Base-by-base conservation (phyloP, 1,140 invertebrate genomes). In the Drosophila truncata region DNA sequence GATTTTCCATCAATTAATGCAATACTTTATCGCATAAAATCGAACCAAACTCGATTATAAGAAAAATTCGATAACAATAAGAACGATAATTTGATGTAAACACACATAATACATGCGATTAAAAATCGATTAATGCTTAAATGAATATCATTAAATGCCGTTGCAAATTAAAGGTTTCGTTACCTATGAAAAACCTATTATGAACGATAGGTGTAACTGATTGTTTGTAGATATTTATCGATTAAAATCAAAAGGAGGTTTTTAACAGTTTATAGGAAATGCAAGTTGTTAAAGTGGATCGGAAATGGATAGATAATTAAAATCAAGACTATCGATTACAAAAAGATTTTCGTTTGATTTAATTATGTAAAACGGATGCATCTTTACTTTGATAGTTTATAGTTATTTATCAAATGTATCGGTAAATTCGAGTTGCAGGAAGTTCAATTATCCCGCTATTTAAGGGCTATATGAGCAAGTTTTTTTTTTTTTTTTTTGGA, bases 401-500 rank as follows among this genome's bases (percentile, higher is more conserved):
- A 11, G 33, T 20, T 20, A 10, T 13, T 3, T 20, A 46, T 49
- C 46, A 23, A 25, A 27, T 16, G 29, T 31, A 31, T 31, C 49
- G 4, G 18, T 6, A 37, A 37, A 11, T 62, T 62, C 60, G 60
- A 39, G 60, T 63, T 27, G 23, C 33, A 39, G 20, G 20, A 16
- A 29, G 47, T 52, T 54, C 23, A 25, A 4, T 29, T 61, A 33
- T n/a, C 20, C 20, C 52, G 52, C 52, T n/a, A 6, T 54, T 35
- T 14, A 5, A 35, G 29, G n/a, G 11, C 57, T 20, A 44, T 52
- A 14, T 63, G 20, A 29, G 37, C 20, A 14, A 25, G 37, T 44
- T 64, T 31, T n/a, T n/a, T n/a, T n/a, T n/a, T n/a, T n/a, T 27
- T 49, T 66, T 63, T 29, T 29, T 50, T 67, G 50, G 66, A 35